Conservation (phyloP, 1,140 invertebrate genomes). For the Amphibalanus amphitrite region DNA sequence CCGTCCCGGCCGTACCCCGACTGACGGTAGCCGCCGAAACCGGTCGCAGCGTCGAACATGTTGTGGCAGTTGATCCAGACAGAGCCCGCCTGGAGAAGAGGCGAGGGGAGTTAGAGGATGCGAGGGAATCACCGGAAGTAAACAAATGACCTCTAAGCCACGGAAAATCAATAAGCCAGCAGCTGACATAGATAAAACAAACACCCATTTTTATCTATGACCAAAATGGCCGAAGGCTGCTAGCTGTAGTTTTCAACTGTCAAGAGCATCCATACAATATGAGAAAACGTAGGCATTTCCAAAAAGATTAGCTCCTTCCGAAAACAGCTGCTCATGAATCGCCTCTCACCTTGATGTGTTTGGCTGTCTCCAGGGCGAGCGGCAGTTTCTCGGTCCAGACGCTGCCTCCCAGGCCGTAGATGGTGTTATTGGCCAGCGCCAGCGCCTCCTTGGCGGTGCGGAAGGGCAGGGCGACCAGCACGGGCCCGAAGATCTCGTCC, state of each 20-base stretch:
- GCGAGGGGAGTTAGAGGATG: no score
- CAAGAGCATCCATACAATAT: no score
- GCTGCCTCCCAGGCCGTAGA: conserved; percentile 32
- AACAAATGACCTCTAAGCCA: no score
- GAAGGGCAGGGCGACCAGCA: conserved; percentile 34
- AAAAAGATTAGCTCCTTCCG: no score
- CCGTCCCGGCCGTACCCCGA: conserved; percentile 31
- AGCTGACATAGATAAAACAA: no score
- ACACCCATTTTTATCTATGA: no score
- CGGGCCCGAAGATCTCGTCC: conserved; percentile 29
- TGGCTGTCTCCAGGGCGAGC: conserved; percentile 34
- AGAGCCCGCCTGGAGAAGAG: conserved; percentile 28
- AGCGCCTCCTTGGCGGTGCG: conserved; percentile 41
- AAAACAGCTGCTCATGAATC: no score
- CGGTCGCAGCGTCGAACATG: conserved; percentile 31
- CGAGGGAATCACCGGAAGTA: no score
- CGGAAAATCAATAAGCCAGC: no score
- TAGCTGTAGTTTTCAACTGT: no score
- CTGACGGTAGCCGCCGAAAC: conserved; percentile 32
- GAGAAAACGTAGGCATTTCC: no score
- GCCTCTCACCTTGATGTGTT: conserved; percentile 28
- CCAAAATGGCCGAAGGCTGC: no score
- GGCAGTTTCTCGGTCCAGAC: conserved; percentile 40
- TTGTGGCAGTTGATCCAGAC: conserved; percentile 41
- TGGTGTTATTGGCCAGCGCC: conserved; percentile 34